Evolutionary conservation across 2,113 vertebrate genomes (phyloP), one percentile per base, ranked within the genome.

Genomic region (Antechinus stuartii): DNA sequence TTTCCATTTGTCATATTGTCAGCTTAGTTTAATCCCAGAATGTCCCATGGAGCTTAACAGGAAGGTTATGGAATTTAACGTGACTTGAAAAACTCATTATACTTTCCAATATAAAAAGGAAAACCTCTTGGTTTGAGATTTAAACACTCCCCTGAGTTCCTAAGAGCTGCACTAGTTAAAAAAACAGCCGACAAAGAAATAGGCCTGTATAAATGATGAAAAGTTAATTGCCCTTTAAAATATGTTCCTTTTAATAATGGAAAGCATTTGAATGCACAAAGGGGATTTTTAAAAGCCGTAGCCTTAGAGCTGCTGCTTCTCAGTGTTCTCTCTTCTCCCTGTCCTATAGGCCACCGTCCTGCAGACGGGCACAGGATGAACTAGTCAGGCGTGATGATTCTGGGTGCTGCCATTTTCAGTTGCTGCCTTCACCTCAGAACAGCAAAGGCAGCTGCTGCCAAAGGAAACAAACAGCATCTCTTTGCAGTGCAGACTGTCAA

Each of bases 391-490:
- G 61, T 95, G 96, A 91, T 54, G 90, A 50, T 30, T 25, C 55
- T 94, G 90, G 91, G 76, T 93, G 92, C 89, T 92, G 94, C 95
- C 84, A 93, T 1, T 35, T 90, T 93, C 94, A 96, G 94, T 95
- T 97, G 95, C 92, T 91, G 61, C 61, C 92, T 92, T 95, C 30
- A 16, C 30, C 96, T 96, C 94, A 93, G 90, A 95, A 95, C 90
- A 95, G 95, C 94, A 50, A 49, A 91, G 10, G n/a, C 61, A 19
- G 11, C 61, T 57, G 89, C 91, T 92, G 97, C 97, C 97, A 97
- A 97, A 94, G 95, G 91, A 97, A 98, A 97, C 95, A 96, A 96
- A 92, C 61, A 96, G 96, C 92, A 97, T 97, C 95, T 96, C 97
- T 95, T 94, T 89, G 91, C 93, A 90, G 95, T 84, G 94, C 96